Evolutionary conservation across 2,113 vertebrate species (phyloP).

Genomic region (Aviceda subcristata): DNA sequence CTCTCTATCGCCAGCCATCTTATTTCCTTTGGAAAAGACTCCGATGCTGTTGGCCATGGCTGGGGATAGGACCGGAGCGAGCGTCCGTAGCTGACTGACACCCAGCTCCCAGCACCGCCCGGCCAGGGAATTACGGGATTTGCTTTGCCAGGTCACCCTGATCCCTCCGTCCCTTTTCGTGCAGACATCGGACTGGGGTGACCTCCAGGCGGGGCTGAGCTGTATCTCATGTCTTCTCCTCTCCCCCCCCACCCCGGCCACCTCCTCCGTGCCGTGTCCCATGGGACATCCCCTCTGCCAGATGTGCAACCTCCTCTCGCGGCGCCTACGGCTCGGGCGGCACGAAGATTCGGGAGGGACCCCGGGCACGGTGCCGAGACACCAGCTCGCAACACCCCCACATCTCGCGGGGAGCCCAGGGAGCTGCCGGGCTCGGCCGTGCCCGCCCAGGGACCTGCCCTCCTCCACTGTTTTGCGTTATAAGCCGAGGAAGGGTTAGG

Average conservation of each 20-base stretch:
- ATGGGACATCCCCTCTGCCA: background rate
- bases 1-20: background rate
- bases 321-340: fast-evolving
- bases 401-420: background rate
- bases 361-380: background rate
- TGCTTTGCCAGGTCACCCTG: background rate
- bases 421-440: background rate
- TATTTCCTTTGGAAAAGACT: background rate
- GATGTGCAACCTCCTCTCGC: background rate
- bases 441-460: background rate
- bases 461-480: fast-evolving
- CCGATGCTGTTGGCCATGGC: fast-evolving
- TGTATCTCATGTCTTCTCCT: fast-evolving
- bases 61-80: background rate
- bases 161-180: fast-evolving
- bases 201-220: background rate
- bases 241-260: background rate
- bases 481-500: background rate
- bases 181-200: fast-evolving
- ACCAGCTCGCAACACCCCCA: fast-evolving
- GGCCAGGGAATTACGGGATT: fast-evolving
- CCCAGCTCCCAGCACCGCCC: background rate
- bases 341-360: background rate
- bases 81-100: background rate
- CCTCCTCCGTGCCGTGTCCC: background rate